Base-by-base conservation (phyloP, 2,113 vertebrate genomes). In the Tachysurus vachellii region DNA sequence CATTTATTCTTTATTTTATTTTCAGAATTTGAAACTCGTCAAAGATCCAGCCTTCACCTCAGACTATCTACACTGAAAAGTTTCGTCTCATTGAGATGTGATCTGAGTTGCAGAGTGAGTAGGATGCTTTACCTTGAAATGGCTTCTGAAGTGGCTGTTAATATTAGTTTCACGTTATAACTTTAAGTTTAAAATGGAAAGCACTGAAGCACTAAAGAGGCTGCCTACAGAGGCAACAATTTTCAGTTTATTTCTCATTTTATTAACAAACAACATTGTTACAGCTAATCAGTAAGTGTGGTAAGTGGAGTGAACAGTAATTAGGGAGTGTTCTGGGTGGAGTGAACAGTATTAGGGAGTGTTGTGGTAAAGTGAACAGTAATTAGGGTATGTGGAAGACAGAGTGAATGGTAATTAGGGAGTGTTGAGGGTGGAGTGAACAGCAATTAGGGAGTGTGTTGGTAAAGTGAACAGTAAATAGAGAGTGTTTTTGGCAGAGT, bases 1-100 rank as follows among this genome's bases (percentile, higher is more conserved):
- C 26, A 28, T 79, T 79, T 56, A 47, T 50, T 50, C 42, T 71
- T 71, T 36, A 79, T 54, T 79, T 79, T 79, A 56, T 79, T 79
- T 54, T 79, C 75, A 28, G 75, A 28, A 79, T 28, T 79, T 54
- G n/a, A 54, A 54, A 31, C 75, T 31, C 47, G 44, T 76, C 44
- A 76, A 50, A 76, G 73, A 11, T 14, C 54, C 26, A 28, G 75
- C 50, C 0, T 56, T 79, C 75, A 79, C 75, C 47, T 54, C 14
- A 54, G 17, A 56, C 50, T 54, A 53, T 75, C 44, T 50, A 11
- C 44, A 2, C 73, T 76, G 73, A 23, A 76, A 76, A 76, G 73
- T 53, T 79, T 79, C 13, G 50, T 79, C n/a, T 28, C 23, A 5
- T 23, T n/a, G 73, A 76, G 73, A 76, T 79, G 50, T 54, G 73